phyloP scores from a whole-genome alignment of 2,797 vertebrate species.

The Saxicola maurus region DNA sequence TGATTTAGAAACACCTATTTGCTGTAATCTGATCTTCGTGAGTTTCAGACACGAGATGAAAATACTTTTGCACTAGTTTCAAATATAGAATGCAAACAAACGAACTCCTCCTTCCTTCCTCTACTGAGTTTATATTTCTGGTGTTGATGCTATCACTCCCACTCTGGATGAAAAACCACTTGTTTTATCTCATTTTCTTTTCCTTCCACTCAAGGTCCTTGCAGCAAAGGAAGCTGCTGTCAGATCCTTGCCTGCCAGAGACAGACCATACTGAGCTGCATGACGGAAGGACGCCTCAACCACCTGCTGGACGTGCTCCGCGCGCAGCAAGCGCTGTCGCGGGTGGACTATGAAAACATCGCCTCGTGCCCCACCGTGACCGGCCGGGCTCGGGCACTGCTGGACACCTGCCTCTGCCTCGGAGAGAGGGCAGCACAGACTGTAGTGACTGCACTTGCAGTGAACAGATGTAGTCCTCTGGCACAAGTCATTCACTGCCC shows the following conservation, averaged over 20 bases:
- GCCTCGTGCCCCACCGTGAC: slow-evolving; percentile 58
- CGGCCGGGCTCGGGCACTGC: slow-evolving; percentile 58
- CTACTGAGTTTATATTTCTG: not conserved
- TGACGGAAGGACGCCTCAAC: slow-evolving; percentile 76
- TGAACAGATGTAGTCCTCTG: not conserved
- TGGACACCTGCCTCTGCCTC: slow-evolving; percentile 71
- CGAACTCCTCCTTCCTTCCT: not conserved
- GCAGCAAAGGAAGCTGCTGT: not conserved
- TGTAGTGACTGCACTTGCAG: slow-evolving; percentile 29
- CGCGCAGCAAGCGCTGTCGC: slow-evolving; percentile 45
- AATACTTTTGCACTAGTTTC: not conserved
- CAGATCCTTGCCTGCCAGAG: slow-evolving; percentile 45
- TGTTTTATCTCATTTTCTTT: not conserved
- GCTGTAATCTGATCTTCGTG: not conserved
- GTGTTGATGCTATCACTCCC: not conserved
- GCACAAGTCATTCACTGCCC: not conserved
- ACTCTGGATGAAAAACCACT: not conserved
- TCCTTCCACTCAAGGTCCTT: not conserved
- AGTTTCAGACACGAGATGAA: not conserved
- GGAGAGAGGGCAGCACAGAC: slow-evolving; percentile 67
- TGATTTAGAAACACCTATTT: not conserved
- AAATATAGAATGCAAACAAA: not conserved
- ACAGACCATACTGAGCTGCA: slow-evolving; percentile 55
- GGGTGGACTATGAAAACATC: slow-evolving; percentile 68
- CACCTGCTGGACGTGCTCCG: slow-evolving; percentile 67